Evolutionary conservation across 37 sponge, comb jelly and placozoan genomes (phyloP).

Genomic region (Ephydatia muelleri): DNA sequence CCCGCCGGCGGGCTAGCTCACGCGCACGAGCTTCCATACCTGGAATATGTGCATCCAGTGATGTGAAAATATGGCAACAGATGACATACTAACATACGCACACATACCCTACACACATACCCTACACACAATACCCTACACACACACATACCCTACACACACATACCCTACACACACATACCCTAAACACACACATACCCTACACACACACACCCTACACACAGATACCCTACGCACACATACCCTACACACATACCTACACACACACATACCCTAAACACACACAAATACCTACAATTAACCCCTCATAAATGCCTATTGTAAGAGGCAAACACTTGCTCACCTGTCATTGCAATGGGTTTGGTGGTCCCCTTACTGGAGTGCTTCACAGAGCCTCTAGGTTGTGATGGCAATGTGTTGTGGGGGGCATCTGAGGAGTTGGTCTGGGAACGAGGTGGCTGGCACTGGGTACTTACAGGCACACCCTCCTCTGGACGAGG

Average conservation of each 20-base stretch:
- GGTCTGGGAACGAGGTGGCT: neutral
- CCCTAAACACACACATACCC: too few species aligned
- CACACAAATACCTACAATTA: neutral
- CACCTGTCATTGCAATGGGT: conserved; percentile 52
- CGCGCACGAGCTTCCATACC: conserved; percentile 63
- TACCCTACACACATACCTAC: too few species aligned
- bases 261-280: neutral
- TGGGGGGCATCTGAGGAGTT: neutral
- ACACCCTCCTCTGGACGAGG: too few species aligned
- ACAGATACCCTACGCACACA: too few species aligned
- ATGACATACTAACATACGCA: neutral
- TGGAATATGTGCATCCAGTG: neutral
- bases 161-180: too few species aligned
- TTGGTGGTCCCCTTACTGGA: conserved; percentile 40
- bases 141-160: too few species aligned
- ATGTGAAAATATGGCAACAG: too few species aligned
- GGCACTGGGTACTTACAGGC: neutral
- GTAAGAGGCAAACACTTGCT: neutral
- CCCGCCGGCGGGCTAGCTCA: conserved; percentile 56
- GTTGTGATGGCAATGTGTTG: too few species aligned
- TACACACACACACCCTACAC: too few species aligned
- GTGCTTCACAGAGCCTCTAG: neutral
- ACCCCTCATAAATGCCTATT: too few species aligned
- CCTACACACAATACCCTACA: neutral
- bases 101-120: neutral